These are phyloP conservation scores for Sebastiscus albofasciatus DNA, from an alignment of 2,797 vertebrate genomes.

Conservation along the genomic window DNA sequence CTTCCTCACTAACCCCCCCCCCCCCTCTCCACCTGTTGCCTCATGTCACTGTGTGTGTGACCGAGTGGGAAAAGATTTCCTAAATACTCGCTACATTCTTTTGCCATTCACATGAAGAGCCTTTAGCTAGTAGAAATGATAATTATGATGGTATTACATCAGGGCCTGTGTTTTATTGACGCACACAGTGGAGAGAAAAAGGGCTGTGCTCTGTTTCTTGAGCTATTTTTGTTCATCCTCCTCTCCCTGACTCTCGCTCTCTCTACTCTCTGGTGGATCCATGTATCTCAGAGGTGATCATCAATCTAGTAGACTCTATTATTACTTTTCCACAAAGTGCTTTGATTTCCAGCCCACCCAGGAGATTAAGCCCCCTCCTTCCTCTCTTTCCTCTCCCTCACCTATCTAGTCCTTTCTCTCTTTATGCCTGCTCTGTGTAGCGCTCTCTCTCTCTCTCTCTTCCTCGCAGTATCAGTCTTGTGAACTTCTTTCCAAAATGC, in stretches of 20 bases:
- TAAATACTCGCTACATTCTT: slow-evolving; percentile 3
- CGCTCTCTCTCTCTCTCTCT: background rate
- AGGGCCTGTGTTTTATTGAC: slow-evolving; percentile 50
- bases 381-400: slow-evolving; percentile 32
- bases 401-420: slow-evolving; percentile 30
- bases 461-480: background rate
- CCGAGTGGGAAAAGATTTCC: slow-evolving; percentile 24
- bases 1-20: slow-evolving; percentile 26
- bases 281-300: slow-evolving; percentile 75
- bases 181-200: slow-evolving; percentile 13
- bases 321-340: slow-evolving; percentile 79
- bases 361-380: slow-evolving; percentile 55
- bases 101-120: background rate
- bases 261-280: slow-evolving; percentile 64
- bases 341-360: slow-evolving; percentile 83
- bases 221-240: slow-evolving; percentile 62
- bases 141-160: slow-evolving; percentile 25
- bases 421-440: background rate
- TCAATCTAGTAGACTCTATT: slow-evolving; percentile 80
- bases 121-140: background rate
- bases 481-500: background rate
- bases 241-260: slow-evolving; percentile 37
- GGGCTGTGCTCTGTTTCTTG: slow-evolving; percentile 28
- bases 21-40: slow-evolving; percentile 72
- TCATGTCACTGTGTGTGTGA: slow-evolving; percentile 58